Evolutionary conservation across 2,888 invertebrate genomes (phyloP).

Genomic region (Shargacucullia verbasci): DNA sequence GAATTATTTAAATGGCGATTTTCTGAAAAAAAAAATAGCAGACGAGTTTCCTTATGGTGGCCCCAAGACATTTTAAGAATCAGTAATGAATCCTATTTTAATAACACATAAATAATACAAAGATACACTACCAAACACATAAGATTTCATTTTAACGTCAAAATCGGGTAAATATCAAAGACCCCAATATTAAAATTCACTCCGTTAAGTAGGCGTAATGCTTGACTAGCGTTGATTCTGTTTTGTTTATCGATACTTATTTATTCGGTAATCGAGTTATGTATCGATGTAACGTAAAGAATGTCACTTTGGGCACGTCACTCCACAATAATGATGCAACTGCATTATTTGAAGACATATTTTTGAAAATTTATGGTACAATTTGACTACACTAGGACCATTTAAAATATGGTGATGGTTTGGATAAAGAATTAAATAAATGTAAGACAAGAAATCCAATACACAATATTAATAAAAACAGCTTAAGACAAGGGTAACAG

Average conservation of each 20-base stretch:
- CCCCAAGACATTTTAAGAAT: too few species aligned
- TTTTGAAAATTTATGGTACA: slow-evolving; percentile 30
- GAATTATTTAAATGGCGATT: too few species aligned
- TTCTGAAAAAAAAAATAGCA: too few species aligned
- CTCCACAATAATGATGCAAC: slow-evolving; percentile 50
- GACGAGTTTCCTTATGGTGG: too few species aligned
- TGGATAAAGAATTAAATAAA: too few species aligned
- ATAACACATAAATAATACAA: too few species aligned
- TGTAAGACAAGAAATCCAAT: too few species aligned
- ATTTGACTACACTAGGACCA: too few species aligned
- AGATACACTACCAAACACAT: not conserved
- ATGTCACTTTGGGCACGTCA: slow-evolving; percentile 39
- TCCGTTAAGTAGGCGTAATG: slow-evolving; percentile 62
- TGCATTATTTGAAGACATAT: slow-evolving; percentile 37
- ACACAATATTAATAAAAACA: too few species aligned
- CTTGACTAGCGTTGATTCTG: slow-evolving; percentile 56
- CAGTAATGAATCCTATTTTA: too few species aligned
- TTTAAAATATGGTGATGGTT: too few species aligned
- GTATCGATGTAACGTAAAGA: slow-evolving; percentile 58
- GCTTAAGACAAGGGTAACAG: too few species aligned
- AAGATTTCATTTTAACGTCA: slow-evolving; percentile 5
- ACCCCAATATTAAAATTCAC: slow-evolving; percentile 27
- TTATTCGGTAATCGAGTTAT: slow-evolving; percentile 63
- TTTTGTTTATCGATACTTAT: slow-evolving; percentile 65
- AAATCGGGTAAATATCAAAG: slow-evolving; percentile 21